These are phyloP conservation scores for Rallus limicola DNA, from an alignment of 2,113 vertebrate species.

Conservation along the genomic window DNA sequence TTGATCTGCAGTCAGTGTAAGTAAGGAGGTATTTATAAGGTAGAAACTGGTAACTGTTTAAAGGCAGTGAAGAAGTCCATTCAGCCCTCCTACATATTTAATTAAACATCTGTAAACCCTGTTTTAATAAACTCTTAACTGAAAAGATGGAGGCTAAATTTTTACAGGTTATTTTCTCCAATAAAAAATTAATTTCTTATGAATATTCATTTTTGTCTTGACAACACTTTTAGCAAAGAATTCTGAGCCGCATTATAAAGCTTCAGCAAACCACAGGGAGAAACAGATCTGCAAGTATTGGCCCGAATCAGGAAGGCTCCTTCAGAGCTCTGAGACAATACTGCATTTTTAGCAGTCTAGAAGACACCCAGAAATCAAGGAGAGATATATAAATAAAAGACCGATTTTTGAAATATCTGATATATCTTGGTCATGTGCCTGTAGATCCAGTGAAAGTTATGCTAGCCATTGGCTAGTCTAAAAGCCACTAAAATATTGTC, in stretches of 20 bases:
- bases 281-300: neutral
- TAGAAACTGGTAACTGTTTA: neutral
- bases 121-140: neutral
- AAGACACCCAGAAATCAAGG: neutral
- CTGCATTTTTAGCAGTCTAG: neutral
- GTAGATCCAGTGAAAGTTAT: neutral
- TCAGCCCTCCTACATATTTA: constrained; percentile 19
- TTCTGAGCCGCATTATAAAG: neutral
- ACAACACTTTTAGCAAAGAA: constrained; percentile 10
- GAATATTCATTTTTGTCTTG: constrained; percentile 24
- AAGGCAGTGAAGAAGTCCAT: neutral
- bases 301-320: neutral
- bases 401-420: neutral
- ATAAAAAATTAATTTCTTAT: neutral
- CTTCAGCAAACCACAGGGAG: neutral
- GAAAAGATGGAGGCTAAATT: neutral
- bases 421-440: neutral
- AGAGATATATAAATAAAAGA: neutral
- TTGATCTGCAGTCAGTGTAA: neutral
- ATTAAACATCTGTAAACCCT: constrained; percentile 1
- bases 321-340: neutral
- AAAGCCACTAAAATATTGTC: neutral
- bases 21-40: neutral
- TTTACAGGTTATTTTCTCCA: neutral
- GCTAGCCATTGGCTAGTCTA: neutral